These are phyloP conservation scores for Chrysina gloriosa DNA, from an alignment of 2,888 invertebrate species.

Conservation along the genomic window DNA sequence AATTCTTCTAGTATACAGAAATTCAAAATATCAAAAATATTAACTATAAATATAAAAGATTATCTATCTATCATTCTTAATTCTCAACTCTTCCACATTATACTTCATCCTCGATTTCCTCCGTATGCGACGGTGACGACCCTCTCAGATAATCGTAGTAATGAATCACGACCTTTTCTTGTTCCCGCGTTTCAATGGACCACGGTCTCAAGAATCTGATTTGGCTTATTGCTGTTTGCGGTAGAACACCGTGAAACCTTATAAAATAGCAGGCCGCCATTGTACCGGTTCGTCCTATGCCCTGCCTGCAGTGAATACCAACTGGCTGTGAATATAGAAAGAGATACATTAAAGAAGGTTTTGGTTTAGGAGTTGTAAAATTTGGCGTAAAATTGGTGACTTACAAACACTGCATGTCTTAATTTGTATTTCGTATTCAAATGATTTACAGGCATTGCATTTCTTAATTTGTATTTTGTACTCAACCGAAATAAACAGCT, in stretches of 20 bases:
- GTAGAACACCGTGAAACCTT: slow-evolving; percentile 70
- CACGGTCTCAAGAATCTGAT: slow-evolving; percentile 72
- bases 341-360: slow-evolving; percentile 34
- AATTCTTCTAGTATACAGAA: no score
- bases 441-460: no score
- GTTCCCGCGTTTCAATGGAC: slow-evolving; percentile 73
- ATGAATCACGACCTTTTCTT: slow-evolving; percentile 70
- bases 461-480: no score
- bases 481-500: no score
- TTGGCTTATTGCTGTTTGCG: slow-evolving; percentile 72
- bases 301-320: slow-evolving; percentile 78
- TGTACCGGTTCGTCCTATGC: slow-evolving; percentile 78
- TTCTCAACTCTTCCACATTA: no score
- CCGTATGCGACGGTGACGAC: slow-evolving; percentile 60
- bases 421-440: no score
- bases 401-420: no score
- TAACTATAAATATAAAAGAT: no score
- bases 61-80: no score
- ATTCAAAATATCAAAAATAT: no score
- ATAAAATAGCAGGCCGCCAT: slow-evolving; percentile 81
- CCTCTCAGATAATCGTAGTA: slow-evolving; percentile 71
- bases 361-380: no score
- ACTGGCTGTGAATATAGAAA: slow-evolving; percentile 67
- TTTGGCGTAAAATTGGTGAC: no score
- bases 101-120: slow-evolving; percentile 60